Evolutionary conservation across 2,113 vertebrate genomes (phyloP), one percentile per base, ranked within the genome.

Genomic region (Speoplatyrhinus poulsoni): DNA sequence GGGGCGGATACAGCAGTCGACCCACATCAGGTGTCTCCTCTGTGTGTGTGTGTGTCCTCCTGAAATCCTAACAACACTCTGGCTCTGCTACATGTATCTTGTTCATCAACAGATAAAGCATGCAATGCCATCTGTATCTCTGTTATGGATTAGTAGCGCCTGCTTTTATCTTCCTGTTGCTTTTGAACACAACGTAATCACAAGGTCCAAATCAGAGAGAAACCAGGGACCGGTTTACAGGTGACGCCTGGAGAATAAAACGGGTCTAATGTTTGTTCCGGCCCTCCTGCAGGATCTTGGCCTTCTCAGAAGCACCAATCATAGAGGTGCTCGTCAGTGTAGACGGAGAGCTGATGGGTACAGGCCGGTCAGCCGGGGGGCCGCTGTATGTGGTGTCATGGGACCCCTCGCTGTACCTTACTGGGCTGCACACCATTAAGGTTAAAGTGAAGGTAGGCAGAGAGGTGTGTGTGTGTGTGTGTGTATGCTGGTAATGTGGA

Each of bases 21-120:
- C 96, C 46, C 96, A 99, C 76, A 94, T 99, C 90, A 96, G 97
- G 98, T 99, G 89, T 36, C 15, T 70, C 57, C n/a, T 76, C 15
- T 79, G 62, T 86, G 82, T 85, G 19, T 86, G 26, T 64, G 12
- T 46, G 57, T 52, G 85, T 91, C 73, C 78, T 48, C 61, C 89
- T 83, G 46, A 67, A 54, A 19, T 46, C 57, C 63, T 19, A 63
- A 60, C 50, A 63, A 60, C 50, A 33, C 56, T n/a, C 46, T 12
- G 54, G 15, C n/a, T 54, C 52, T 15, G n/a, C 52, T n/a, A 54
- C 52, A 54, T 16, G 6, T 54, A 11, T 4, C 13, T 52, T 12
- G 11, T 15, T 9, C 13, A 12, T 52, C 49, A 15, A 13, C n/a
- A 16, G 6, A 54, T n/a, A 54, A 26, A n/a, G 52, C n/a, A 7